A percentile compares a stretch with the other conserved stretches of the same genome.
These are phyloP conservation scores for Dasyornis broadbenti DNA, from an alignment of 2,113 vertebrate species.

Conservation along the genomic window DNA sequence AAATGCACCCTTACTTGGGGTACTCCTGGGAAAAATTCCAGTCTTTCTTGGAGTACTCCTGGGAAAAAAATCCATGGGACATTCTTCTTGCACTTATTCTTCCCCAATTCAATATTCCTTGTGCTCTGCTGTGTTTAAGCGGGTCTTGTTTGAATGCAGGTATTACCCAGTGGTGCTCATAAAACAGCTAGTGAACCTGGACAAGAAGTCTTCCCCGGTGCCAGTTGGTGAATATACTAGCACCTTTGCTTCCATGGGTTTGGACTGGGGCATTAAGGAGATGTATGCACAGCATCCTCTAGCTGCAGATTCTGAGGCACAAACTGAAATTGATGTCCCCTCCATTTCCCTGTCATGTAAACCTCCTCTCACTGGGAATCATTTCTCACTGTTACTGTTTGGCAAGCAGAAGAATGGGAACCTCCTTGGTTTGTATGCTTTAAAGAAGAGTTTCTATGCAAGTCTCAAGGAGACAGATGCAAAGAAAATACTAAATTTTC, in stretches of 20 bases:
- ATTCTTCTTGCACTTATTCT: not conserved
- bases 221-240: rapidly evolving
- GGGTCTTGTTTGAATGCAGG: not conserved
- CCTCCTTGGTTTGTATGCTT: not conserved
- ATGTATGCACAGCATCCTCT: not conserved
- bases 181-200: not conserved
- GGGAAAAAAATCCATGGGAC: not conserved
- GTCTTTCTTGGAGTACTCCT: not conserved
- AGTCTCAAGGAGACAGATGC: not conserved
- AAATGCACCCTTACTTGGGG: not conserved
- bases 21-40: not conserved
- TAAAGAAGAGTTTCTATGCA: not conserved
- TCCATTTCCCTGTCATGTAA: not conserved
- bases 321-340: not conserved
- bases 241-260: not conserved
- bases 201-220: not conserved
- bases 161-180: not conserved
- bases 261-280: not conserved
- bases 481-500: not conserved
- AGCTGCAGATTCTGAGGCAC: not conserved
- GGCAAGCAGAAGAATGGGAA: not conserved
- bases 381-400: not conserved
- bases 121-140: not conserved
- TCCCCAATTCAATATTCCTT: not conserved
- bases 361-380: not conserved